These are phyloP conservation scores for Catocala fraxini DNA, from an alignment of 2,888 invertebrate genomes.

Conservation along the genomic window DNA sequence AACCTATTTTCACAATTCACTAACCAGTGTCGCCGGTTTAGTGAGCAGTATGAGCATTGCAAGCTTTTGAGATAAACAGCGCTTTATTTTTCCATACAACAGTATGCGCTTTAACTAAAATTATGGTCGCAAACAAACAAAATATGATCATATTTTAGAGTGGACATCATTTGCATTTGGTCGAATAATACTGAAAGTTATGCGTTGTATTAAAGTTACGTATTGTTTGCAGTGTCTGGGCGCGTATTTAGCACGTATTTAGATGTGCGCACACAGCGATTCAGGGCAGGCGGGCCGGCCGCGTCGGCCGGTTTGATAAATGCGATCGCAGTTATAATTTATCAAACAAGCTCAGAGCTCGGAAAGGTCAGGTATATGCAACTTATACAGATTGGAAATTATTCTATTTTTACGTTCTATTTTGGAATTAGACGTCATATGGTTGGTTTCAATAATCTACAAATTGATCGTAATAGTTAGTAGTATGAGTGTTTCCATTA, in stretches of 20 bases:
- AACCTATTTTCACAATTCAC: too few relatives aligned
- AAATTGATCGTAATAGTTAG: too few relatives aligned
- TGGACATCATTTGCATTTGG: background rate
- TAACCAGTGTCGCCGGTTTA: too few relatives aligned
- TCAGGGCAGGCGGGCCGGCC: background rate
- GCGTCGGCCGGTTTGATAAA: conserved; percentile 2
- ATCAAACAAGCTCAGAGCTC: conserved; percentile 7
- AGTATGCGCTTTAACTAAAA: too few relatives aligned
- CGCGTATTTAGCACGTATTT: background rate
- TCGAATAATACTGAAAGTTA: too few relatives aligned
- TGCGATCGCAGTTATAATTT: conserved; percentile 2
- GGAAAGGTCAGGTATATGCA: conserved; percentile 1
- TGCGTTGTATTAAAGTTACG: background rate
- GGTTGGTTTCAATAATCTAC: too few relatives aligned
- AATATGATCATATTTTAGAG: background rate
- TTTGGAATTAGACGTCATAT: background rate
- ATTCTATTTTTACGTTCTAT: background rate
- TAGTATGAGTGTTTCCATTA: too few relatives aligned
- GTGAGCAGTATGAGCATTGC: too few relatives aligned
- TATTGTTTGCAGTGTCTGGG: background rate
- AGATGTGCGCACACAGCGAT: background rate
- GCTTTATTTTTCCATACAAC: too few relatives aligned
- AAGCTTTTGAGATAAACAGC: too few relatives aligned
- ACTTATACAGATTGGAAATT: background rate
- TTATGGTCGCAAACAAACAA: background rate